phyloP scores from a whole-genome alignment of 2,888 invertebrate genomes.

The Helicoverpa assulta region DNA sequence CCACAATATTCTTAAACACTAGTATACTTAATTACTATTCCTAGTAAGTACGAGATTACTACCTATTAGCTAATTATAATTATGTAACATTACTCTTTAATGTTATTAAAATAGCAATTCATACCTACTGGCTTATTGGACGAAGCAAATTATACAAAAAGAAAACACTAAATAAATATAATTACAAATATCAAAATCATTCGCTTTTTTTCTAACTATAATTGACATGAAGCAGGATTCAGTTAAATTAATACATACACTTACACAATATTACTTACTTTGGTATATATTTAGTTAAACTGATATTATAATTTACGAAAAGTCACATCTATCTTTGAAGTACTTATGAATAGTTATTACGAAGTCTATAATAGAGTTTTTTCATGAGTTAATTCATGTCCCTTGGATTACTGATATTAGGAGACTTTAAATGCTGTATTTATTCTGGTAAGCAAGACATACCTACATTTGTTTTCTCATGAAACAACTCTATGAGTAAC shows the following conservation, averaged over 20 bases:
- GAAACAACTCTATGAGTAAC: constrained; percentile 6
- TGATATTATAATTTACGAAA: constrained; percentile 60
- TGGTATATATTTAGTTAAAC: constrained; percentile 69
- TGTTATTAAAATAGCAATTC: constrained; percentile 64
- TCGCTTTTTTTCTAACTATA: constrained; percentile 82
- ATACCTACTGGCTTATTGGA: constrained; percentile 67
- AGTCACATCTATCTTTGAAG: constrained; percentile 60
- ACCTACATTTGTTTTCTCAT: constrained; percentile 28
- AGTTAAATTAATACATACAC: constrained; percentile 68
- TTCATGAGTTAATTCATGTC: constrained; percentile 19
- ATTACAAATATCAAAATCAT: constrained; percentile 77
- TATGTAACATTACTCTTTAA: constrained; percentile 67
- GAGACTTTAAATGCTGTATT: neutral
- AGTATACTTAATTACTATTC: constrained; percentile 60
- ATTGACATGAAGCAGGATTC: constrained; percentile 88
- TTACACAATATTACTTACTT: constrained; percentile 71
- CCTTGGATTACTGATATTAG: neutral
- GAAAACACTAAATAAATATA: constrained; percentile 68
- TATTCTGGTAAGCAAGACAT: neutral
- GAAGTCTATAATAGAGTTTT: constrained; percentile 13
- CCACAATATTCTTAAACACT: constrained; percentile 78
- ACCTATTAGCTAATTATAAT: constrained; percentile 68
- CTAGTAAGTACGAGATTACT: constrained; percentile 78
- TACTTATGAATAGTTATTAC: constrained; percentile 46
- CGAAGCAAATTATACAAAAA: constrained; percentile 67